These are phyloP conservation scores for Kryphioiulus occultus DNA, from an alignment of 2,888 invertebrate species.

Conservation along the genomic window DNA sequence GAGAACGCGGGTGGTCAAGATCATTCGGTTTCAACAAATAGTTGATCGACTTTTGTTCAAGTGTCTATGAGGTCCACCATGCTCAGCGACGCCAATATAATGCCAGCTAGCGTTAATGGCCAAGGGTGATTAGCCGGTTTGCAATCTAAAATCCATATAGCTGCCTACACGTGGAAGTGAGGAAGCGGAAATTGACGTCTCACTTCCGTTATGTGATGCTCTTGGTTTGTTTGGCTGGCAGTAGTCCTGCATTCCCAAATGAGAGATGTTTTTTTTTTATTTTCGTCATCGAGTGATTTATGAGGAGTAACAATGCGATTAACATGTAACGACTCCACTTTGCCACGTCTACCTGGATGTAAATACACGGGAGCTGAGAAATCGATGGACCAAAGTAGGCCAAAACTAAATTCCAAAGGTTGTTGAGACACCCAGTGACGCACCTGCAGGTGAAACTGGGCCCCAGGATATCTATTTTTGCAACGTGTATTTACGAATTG, in stretches of 20 bases:
- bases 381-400: background rate
- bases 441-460: background rate
- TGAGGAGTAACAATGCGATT: background rate
- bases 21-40: too few species aligned
- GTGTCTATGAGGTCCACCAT: too few species aligned
- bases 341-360: background rate
- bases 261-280: background rate
- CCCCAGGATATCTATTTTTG: background rate
- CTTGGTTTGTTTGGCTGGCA: background rate
- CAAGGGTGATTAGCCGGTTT: background rate
- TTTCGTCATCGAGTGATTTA: background rate
- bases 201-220: background rate
- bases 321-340: background rate
- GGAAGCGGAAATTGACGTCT: background rate
- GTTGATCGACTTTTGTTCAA: too few species aligned
- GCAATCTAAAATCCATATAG: background rate
- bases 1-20: too few species aligned
- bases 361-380: background rate
- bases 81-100: background rate
- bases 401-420: conserved; percentile 17
- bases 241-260: background rate
- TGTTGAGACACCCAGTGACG: background rate
- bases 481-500: background rate
- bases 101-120: background rate
- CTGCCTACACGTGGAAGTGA: background rate